phyloP scores from a whole-genome alignment of 2,888 invertebrate species.

The Tipula lateralis region DNA sequence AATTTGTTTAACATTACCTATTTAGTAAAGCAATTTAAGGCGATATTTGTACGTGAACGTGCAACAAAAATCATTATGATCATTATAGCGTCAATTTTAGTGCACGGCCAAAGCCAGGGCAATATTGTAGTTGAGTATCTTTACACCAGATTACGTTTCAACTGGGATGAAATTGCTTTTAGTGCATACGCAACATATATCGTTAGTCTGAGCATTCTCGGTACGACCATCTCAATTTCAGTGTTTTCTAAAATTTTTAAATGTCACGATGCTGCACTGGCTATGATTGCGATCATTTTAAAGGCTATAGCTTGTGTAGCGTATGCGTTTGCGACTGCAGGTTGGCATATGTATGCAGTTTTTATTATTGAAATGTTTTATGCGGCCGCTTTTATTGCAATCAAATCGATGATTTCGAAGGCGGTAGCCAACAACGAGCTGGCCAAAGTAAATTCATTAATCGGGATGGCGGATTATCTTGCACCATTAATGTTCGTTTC shows the following conservation, averaged over 20 bases:
- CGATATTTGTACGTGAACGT: constrained; percentile 73
- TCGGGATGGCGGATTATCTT: background rate
- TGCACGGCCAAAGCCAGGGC: constrained; percentile 83
- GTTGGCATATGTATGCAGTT: constrained; percentile 77
- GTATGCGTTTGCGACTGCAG: constrained; percentile 74
- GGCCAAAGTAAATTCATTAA: background rate
- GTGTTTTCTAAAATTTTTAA: constrained; percentile 75
- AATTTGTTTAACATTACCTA: constrained; percentile 75
- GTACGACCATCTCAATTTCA: constrained; percentile 75
- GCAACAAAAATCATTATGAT: constrained; percentile 69
- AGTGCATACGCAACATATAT: constrained; percentile 80
- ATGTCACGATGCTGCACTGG: constrained; percentile 78
- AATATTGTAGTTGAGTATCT: constrained; percentile 82
- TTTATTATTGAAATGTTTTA: constrained; percentile 78
- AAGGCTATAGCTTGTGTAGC: constrained; percentile 80
- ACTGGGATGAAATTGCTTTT: constrained; percentile 83
- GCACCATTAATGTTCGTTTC: background rate
- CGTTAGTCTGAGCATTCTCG: constrained; percentile 75
- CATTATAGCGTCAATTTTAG: constrained; percentile 76
- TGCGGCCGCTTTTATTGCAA: constrained; percentile 82
- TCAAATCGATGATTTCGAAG: constrained; percentile 72
- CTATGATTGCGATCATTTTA: constrained; percentile 77
- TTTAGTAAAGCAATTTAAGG: constrained; percentile 69
- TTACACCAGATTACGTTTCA: constrained; percentile 76
- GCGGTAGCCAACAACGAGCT: background rate